These are phyloP conservation scores for Helostoma temminkii DNA, from an alignment of 2,797 vertebrate genomes.

Conservation along the genomic window DNA sequence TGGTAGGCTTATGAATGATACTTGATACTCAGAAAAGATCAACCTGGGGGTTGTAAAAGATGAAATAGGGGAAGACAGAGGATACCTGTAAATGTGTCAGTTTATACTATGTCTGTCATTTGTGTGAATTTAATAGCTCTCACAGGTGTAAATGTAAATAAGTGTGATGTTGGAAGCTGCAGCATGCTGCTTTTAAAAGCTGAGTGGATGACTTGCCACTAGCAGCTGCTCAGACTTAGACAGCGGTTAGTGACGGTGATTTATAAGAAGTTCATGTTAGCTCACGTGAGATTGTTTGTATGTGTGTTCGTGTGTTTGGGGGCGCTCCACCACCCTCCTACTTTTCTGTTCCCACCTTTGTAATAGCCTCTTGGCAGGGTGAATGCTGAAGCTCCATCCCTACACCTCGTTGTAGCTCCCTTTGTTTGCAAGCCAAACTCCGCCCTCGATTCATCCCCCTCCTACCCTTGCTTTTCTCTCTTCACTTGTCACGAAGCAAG, in stretches of 20 bases:
- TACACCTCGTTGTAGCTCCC: conserved; percentile 79
- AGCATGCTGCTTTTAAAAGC: conserved; percentile 30
- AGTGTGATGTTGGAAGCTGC: conserved; percentile 21
- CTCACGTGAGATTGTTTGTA: conserved; percentile 45
- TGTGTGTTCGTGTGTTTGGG: conserved; percentile 41
- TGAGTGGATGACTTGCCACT: conserved; percentile 26
- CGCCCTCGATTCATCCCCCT: conserved; percentile 58
- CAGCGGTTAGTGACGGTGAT: conserved; percentile 57
- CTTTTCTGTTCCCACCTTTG: conserved; percentile 64
- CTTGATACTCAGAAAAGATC: conserved; percentile 67
- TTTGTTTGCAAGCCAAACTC: conserved; percentile 85
- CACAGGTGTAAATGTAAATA: conserved; percentile 47
- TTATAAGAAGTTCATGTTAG: conserved; percentile 60
- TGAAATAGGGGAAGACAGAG: conserved; percentile 62
- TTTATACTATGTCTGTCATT: conserved; percentile 44
- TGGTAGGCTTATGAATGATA: conserved; percentile 57
- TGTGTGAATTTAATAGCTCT: conserved; percentile 45
- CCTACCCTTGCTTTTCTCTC: conserved; percentile 47
- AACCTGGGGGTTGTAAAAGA: conserved; percentile 56
- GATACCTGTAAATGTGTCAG: conserved; percentile 61
- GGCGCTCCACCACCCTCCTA: conserved; percentile 45
- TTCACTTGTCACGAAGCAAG: conserved; percentile 68
- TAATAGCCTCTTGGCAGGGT: conserved; percentile 71
- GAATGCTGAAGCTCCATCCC: conserved; percentile 73
- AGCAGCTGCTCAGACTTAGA: conserved; percentile 33